Evolutionary conservation across 1,140 invertebrate genomes (phyloP), one percentile per base, ranked within the genome.

Genomic region (Paramacrobiotus metropolitanus): DNA sequence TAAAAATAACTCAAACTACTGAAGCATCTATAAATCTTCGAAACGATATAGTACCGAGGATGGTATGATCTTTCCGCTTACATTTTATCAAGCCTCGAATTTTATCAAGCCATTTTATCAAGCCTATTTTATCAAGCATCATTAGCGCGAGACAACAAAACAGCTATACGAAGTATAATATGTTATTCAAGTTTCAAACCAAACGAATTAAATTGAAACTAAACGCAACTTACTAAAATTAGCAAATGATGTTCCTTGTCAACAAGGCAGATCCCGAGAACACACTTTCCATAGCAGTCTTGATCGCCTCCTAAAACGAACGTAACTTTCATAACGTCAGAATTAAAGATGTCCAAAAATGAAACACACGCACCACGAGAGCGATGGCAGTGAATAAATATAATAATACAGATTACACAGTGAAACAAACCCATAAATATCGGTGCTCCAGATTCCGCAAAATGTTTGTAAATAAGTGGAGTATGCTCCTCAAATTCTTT

Each of bases 281-380:
- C 48, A 28, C 48, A 55, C 24, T 55, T 55, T 28, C 48, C 48
- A 24, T 20, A 55, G 48, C 48, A 55, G 28, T 55, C 48, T 28
- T 55, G 15, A 55, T 55, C 24, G 15, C 48, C 24, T 9, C 48
- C 48, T 55, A 24, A 4, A 55, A 28, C 15, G 4, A 55, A 55
- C 4, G 24, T 9, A 55, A 55, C 4, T 20, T 24, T 20, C 15
- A 55, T 28, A 28, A 20, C 4, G 15, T 55, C 48, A 40, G 34
- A 40, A n/a, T n/a, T 9, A 40, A 9, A n/a, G n/a, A 40, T 9
- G 9, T 9, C n/a, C n/a, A n/a, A 40, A n/a, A 40, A 40, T 40
- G 9, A 40, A 9, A 40, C 34, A 9, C 34, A 40, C 9, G 9
- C 34, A 40, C n/a, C 34, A 40, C 9, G 34, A 9, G 9, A n/a